These are phyloP conservation scores for Auanema freiburgensis DNA, from an alignment of 2,888 invertebrate species.

Conservation along the genomic window DNA sequence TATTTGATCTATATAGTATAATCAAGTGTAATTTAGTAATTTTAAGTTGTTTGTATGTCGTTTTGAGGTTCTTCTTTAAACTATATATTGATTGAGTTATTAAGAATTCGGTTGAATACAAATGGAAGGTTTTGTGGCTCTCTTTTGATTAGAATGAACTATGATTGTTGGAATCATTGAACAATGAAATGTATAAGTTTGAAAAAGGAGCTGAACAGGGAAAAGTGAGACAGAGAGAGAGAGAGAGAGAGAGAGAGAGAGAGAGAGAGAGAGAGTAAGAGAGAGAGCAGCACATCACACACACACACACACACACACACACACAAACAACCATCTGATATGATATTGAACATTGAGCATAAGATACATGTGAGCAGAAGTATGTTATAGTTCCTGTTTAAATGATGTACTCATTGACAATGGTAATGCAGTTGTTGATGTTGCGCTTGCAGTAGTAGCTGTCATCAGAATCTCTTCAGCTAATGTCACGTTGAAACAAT, in stretches of 20 bases:
- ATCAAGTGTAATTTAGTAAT: too few relatives aligned
- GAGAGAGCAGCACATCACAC: background rate
- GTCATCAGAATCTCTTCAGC: conserved; percentile 11
- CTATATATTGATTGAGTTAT: too few relatives aligned
- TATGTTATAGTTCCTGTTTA: background rate
- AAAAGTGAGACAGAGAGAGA: background rate
- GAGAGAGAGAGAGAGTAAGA: background rate
- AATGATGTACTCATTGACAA: too few relatives aligned
- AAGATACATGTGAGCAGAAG: background rate
- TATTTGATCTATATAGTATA: too few relatives aligned
- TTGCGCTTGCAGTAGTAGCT: background rate
- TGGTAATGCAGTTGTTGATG: too few relatives aligned
- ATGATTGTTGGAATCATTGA: too few relatives aligned
- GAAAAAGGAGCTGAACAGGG: background rate
- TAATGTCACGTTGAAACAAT: conserved; percentile 15
- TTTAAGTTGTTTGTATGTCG: too few relatives aligned
- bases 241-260: conserved; percentile 4
- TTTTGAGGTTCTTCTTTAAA: too few relatives aligned
- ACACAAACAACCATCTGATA: background rate
- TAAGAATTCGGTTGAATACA: too few relatives aligned
- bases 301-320: background rate
- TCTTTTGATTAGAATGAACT: too few relatives aligned
- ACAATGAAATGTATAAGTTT: too few relatives aligned
- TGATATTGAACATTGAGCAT: background rate
- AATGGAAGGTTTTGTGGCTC: too few relatives aligned